Evolutionary conservation across 2,113 vertebrate species (phyloP).

Genomic region (Fregata magnificens): DNA sequence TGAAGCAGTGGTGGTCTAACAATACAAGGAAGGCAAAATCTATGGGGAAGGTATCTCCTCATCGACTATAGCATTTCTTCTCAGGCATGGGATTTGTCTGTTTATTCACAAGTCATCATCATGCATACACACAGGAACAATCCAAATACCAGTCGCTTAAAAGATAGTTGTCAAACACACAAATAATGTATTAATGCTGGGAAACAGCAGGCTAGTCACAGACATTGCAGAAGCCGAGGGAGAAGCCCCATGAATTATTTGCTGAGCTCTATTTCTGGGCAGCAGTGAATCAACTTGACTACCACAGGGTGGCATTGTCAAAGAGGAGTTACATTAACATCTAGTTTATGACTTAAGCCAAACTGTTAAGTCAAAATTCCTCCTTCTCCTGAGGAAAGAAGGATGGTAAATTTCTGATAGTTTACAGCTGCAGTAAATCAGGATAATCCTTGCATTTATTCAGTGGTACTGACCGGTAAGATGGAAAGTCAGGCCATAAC

Average conservation of each 20-base stretch:
- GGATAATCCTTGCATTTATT: background rate
- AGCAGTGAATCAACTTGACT: background rate
- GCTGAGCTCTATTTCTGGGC: background rate
- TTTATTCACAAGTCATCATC: background rate
- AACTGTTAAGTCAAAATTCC: background rate
- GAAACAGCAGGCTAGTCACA: background rate
- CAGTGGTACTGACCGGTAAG: background rate
- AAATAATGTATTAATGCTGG: background rate
- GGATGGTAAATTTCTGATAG: background rate
- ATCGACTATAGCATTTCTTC: background rate
- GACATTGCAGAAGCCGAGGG: background rate
- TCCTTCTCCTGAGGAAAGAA: background rate
- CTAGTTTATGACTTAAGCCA: background rate
- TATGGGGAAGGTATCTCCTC: background rate
- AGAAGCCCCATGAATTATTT: background rate
- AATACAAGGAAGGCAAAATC: background rate
- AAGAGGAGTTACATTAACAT: background rate
- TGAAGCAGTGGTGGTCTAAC: background rate
- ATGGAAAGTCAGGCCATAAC: background rate
- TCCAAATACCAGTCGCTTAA: background rate
- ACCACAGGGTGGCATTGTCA: background rate
- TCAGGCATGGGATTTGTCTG: background rate
- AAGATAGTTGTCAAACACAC: background rate
- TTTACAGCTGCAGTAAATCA: background rate
- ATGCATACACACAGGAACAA: background rate